Evolutionary conservation across 2,113 vertebrate species (phyloP), one percentile per base, ranked within the genome.

Genomic region (Perognathus longimembris): DNA sequence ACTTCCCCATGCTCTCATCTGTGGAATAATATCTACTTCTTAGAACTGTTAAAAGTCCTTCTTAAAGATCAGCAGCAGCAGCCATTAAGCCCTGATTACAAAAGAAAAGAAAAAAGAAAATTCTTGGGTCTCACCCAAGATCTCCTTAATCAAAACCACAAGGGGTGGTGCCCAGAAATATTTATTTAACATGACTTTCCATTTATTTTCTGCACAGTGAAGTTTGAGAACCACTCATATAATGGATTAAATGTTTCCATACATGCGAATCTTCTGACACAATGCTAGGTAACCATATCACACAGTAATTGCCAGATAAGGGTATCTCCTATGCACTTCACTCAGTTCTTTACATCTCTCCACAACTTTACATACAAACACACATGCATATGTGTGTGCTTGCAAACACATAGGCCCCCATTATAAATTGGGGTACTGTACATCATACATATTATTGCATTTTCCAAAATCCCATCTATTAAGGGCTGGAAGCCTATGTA

Each of bases 391-490:
- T 11, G 0, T 75, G 22, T 26, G 21, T 10, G 21, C 3, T 40
- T 8, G 28, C 24, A 45, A 26, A 36, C 18, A 54, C 9, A n/a
- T 7, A 40, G 12, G 45, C 30, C 30, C 7, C n/a, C 22, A 76
- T 61, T 77, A 14, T 75, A 45, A 45, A 45, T 80, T 80, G 50
- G 32, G 82, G 61, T 85, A 40, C 26, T 76, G 10, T 67, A 89
- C 24, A 17, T 14, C 36, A 77, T 69, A 28, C 38, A 83, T 75
- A 91, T 24, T 18, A 76, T 54, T 50, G 30, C 8, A 59, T 24
- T 85, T 78, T 85, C 85, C n/a, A 93, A 85, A 91, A 85, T 63
- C 81, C n/a, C 8, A 30, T 64, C 50, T 61, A 32, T 74, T 90
- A 88, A 78, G 67, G 80, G 22, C 40, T 84, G 40, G 54, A 79